Evolutionary conservation across 2,113 vertebrate species (phyloP).

Genomic region (Barbus barbus): DNA sequence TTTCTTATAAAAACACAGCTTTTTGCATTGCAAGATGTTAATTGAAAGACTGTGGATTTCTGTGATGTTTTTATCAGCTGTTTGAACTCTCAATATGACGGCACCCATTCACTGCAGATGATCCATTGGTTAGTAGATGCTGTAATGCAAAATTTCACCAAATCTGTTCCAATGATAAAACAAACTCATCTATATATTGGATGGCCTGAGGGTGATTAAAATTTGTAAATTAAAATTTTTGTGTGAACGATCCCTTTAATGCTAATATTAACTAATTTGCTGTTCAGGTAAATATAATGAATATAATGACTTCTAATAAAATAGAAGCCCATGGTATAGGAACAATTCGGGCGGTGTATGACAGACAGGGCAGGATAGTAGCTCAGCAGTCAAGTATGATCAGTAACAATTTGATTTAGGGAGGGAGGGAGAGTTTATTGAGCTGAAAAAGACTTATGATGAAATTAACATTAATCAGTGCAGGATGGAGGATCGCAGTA

Average conservation of each 20-base stretch:
- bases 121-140: too few relatives aligned
- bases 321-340: neutral
- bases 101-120: too few relatives aligned
- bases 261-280: neutral
- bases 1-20: too few relatives aligned
- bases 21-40: neutral
- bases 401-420: slow-evolving; percentile 86
- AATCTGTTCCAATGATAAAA: too few relatives aligned
- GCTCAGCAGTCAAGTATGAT: slow-evolving; percentile 77
- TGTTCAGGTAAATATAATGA: neutral
- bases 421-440: slow-evolving; percentile 82
- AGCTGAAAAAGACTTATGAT: slow-evolving; percentile 93
- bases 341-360: neutral
- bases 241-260: neutral
- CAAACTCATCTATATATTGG: too few relatives aligned
- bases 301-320: neutral
- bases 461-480: slow-evolving; percentile 84
- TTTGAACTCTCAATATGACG: too few relatives aligned
- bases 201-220: too few relatives aligned
- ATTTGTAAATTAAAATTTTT: too few relatives aligned
- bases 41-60: too few relatives aligned
- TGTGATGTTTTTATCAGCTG: too few relatives aligned
- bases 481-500: slow-evolving; percentile 55
- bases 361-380: slow-evolving; percentile 29
- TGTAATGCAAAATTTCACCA: too few relatives aligned